Percentiles rank a stretch among this genome's conserved stretches.
phyloP scores from a whole-genome alignment of 1,140 invertebrate genomes.

The Sycophaga agraensis region DNA sequence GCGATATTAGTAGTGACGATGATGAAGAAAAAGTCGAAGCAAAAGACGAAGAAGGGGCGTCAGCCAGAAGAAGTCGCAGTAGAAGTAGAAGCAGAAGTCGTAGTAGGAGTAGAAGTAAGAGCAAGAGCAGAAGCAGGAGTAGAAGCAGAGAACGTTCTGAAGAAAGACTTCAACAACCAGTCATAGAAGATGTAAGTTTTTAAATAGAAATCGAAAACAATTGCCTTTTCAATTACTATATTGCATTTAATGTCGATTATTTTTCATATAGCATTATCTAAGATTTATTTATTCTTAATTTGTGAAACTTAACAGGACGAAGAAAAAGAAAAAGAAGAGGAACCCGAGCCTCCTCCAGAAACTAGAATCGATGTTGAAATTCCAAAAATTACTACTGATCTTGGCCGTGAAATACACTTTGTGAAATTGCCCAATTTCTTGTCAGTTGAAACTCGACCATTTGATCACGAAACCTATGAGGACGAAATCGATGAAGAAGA shows the following conservation, averaged over 20 bases:
- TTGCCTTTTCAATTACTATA: no score
- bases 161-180: conserved; percentile 41
- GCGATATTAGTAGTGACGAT: conserved; percentile 84
- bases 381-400: conserved; percentile 88
- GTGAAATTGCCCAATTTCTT: conserved; percentile 93
- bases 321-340: conserved; percentile 70
- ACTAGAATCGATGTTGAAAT: conserved; percentile 96
- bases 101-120: conserved; percentile 45
- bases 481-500: conserved; percentile 99
- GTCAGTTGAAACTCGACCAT: conserved; percentile 89
- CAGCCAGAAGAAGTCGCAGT: conserved; percentile 44
- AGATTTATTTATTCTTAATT: background rate
- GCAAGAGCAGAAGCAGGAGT: conserved; percentile 43
- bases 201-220: background rate
- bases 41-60: conserved; percentile 44
- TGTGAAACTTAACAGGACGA: conserved; percentile 46
- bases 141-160: conserved; percentile 45
- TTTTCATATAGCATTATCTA: no score
- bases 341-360: conserved; percentile 80
- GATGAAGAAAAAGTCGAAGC: conserved; percentile 66
- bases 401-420: conserved; percentile 91
- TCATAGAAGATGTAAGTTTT: conserved; percentile 57
- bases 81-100: conserved; percentile 49
- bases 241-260: background rate
- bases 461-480: conserved; percentile 93